phyloP scores from a whole-genome alignment of 2,797 vertebrate genomes.

The Clarias platycephalus region DNA sequence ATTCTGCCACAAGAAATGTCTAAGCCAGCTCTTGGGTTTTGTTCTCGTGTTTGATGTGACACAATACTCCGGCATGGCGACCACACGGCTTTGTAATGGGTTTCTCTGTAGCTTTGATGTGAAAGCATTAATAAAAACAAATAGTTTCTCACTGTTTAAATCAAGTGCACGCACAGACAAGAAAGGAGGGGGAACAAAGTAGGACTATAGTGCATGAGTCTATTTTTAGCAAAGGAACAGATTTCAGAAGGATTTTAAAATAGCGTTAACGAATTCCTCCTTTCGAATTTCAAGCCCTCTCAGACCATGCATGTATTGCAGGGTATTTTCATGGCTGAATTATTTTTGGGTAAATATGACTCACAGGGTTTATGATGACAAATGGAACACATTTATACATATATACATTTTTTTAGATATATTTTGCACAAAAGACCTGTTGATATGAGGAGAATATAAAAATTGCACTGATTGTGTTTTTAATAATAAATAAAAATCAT shows the following conservation, averaged over 20 bases:
- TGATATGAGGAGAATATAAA: neutral
- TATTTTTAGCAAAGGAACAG: constrained; percentile 43
- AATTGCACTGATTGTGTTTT: neutral
- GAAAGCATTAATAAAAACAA: neutral
- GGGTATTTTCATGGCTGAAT: constrained; percentile 13
- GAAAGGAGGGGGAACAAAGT: neutral
- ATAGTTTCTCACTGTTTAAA: neutral
- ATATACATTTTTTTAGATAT: neutral
- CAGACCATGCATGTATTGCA: constrained; percentile 22
- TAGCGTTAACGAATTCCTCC: constrained; percentile 18
- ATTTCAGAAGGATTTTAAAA: constrained; percentile 36
- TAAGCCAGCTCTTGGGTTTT: constrained; percentile 20
- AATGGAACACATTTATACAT: constrained; percentile 1
- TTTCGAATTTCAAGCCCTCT: neutral
- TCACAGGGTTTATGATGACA: constrained; percentile 21
- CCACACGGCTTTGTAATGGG: neutral
- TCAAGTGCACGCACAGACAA: neutral
- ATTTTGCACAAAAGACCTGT: constrained; percentile 6
- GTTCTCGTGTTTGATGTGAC: constrained; percentile 3
- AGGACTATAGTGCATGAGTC: neutral
- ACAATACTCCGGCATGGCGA: neutral
- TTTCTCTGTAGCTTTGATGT: neutral
- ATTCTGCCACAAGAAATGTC: constrained; percentile 36
- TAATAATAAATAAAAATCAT: neutral
- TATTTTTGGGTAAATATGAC: constrained; percentile 29